Evolutionary conservation across 92 coral and sea anemone genomes (phyloP), one percentile per base, ranked within the genome.

Genomic region (Scolanthus callimorphus): DNA sequence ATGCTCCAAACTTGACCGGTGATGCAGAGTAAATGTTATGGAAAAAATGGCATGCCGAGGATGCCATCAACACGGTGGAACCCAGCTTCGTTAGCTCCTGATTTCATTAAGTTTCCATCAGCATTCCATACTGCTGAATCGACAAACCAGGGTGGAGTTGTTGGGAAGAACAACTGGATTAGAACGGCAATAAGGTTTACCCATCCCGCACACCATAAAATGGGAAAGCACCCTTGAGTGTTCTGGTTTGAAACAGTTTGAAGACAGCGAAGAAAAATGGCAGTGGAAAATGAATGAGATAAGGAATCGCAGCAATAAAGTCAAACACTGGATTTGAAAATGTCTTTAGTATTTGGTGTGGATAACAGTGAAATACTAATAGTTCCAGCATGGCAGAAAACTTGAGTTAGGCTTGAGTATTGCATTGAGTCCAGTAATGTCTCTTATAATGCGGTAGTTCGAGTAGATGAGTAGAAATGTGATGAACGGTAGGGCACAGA

Each of bases 111-210:
- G 20, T 85, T 69, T 31, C 99, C 99, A 49, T 79, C 60, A 3
- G 95, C 95, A 67, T 91, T 65, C 63, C 87, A 94, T 2, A 94
- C 99, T 21, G 88, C 99, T 41, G 96, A 89, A 81, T 94, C 99
- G 46, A 88, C 96, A 74, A 84, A 94, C 99, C 99, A 94, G n/a
- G 99, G 99, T 27, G 99, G 99, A 4, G 96, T 82, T 30, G 99
- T 94, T 0, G 99, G 99, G 68, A 94, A 94, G 38, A 94, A 56
- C 51, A 94, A 80, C 62, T 94, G 99, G 54, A 94, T 85, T n/a
- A 83, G 17, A 11, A 85, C 77, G 39, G 94, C 96, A 23, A 94
- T 65, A 13, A 94, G 88, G 59, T 94, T 94, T 34, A 89, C 96
- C 99, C 99, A 94, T 26, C 99, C 99, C 6, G 96, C 96, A 62